Evolutionary conservation across 2,888 invertebrate species (phyloP).

Genomic region (Cynaeus angustus): DNA sequence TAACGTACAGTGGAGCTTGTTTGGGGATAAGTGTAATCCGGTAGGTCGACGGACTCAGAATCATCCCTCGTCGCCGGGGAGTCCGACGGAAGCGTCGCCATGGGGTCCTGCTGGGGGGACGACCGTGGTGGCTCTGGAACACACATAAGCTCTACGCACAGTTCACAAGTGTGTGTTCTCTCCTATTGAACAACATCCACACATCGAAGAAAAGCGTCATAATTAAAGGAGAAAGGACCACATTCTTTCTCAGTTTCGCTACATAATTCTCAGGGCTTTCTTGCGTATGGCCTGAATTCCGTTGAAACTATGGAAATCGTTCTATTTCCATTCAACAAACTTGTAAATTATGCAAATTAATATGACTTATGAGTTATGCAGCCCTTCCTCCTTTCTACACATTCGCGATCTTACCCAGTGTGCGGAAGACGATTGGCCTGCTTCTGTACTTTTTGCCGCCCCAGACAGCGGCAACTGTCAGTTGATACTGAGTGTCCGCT

Average conservation of each 20-base stretch:
- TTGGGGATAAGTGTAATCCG: constrained; percentile 67
- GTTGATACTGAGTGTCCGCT: constrained; percentile 91
- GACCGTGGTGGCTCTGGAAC: constrained; percentile 84
- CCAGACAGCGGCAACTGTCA: constrained; percentile 89
- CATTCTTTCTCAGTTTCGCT: too few relatives aligned
- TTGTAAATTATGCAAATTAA: constrained; percentile 12
- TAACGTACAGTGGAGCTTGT: constrained; percentile 70
- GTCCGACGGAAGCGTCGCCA: constrained; percentile 72
- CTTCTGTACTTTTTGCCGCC: constrained; percentile 88
- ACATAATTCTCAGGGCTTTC: too few relatives aligned
- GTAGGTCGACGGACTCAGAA: constrained; percentile 69
- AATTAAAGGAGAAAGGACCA: not conserved
- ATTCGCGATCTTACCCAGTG: constrained; percentile 79
- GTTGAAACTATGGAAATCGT: constrained; percentile 8
- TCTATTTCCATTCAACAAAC: constrained; percentile 5
- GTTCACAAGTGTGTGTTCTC: constrained; percentile 49
- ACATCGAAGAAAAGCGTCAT: constrained; percentile 29
- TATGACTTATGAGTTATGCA: not conserved
- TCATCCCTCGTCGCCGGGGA: constrained; percentile 68
- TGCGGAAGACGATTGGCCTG: constrained; percentile 92
- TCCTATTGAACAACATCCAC: constrained; percentile 45
- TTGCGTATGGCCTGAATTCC: constrained; percentile 2
- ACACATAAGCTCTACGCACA: constrained; percentile 58
- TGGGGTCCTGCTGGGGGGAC: constrained; percentile 85
- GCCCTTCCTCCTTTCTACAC: not conserved